Evolutionary conservation across 2,888 invertebrate genomes (phyloP), one percentile per base, ranked within the genome.

Genomic region (Dynastes grantii): DNA sequence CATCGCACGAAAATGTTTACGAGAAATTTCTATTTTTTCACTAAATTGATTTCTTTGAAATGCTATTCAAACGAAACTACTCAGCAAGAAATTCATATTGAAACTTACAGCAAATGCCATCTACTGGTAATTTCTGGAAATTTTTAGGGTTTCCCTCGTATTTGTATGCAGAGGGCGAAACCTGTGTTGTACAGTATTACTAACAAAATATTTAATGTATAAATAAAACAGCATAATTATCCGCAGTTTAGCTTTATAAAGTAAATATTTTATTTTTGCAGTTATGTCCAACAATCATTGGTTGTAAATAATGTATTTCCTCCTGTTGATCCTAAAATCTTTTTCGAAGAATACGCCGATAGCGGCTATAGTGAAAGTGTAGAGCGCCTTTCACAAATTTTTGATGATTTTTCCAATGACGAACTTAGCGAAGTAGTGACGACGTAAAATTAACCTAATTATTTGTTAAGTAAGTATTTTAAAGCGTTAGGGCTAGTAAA

Each of bases 291-390:
- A 45, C 73, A 75, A 61, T 75, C 73, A 45, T 75, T 61, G 61
- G 73, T 75, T 27, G 73, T 61, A 45, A 75, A 75, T 61, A 61
- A 45, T 49, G 55, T 61, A 61, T 75, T 75, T 29, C 73, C 73
- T 61, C 49, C 45, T 49, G 37, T 75, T 45, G 73, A 75, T 27
- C 55, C 5, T 22, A 75, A 61, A 75, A 45, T 29, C 22, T 29
- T 11, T 40, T 73, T 22, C 40, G 22, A 75, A 61, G 73, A 75
- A 61, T 75, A 75, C 32, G 73, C 73, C 13, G 73, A 75, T 40
- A 75, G 73, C 61, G 73, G 73, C n/a, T 75, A 75, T 75, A 75
- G 73, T 27, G 73, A 75, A 63, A 75, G 73, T 75, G 37, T 61
- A 63, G 73, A 75, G 11, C 73, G 73, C 22, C 16, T n/a, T 22